Evolutionary conservation across 2,113 vertebrate genomes (phyloP).

Genomic region (Gopherus flavomarginatus): DNA sequence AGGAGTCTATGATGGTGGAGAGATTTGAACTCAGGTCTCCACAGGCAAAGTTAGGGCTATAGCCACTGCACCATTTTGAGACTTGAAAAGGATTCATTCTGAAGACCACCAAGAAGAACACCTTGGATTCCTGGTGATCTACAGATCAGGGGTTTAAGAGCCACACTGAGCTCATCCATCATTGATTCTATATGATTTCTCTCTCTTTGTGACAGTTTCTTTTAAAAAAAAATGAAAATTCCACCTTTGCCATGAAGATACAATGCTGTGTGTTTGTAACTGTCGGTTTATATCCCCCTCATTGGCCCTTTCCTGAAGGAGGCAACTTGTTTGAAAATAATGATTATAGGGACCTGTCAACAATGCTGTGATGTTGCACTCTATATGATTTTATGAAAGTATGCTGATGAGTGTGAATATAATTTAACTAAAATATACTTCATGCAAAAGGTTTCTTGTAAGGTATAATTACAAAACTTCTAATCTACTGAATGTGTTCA

Average conservation of each 20-base stretch:
- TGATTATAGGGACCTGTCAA: not conserved
- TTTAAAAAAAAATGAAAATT: not conserved
- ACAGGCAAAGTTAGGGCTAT: not conserved
- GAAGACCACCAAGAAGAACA: not conserved
- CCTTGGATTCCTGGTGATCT: not conserved
- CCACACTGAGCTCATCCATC: not conserved
- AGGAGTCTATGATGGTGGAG: not conserved
- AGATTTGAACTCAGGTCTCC: not conserved
- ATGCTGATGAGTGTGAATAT: too few species aligned
- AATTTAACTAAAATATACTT: too few species aligned
- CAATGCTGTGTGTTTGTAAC: not conserved
- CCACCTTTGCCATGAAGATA: not conserved
- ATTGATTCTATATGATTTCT: not conserved
- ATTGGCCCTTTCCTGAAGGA: not conserved
- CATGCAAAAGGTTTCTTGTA: too few species aligned
- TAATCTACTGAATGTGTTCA: too few species aligned
- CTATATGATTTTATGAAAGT: too few species aligned
- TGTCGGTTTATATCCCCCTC: not conserved
- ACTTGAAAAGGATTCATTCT: not conserved
- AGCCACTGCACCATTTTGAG: not conserved
- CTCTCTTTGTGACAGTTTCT: not conserved
- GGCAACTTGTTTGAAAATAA: not conserved
- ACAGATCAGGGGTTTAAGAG: not conserved
- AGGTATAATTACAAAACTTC: too few species aligned
- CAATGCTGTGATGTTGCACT: not conserved